Evolutionary conservation across 1,140 invertebrate species (phyloP).

Genomic region (Ladona fulva): DNA sequence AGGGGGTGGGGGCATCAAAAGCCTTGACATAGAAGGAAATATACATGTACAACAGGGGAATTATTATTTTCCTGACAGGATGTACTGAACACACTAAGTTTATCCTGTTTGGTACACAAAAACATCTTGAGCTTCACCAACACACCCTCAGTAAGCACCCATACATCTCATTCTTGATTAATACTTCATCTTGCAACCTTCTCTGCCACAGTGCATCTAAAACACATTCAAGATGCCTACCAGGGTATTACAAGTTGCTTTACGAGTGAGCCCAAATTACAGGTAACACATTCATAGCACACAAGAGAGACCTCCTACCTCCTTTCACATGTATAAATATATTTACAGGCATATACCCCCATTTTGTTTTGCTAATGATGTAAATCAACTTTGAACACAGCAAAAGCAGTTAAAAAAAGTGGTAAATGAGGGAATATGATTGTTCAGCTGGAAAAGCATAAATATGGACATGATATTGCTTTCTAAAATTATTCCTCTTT

Average conservation of each 20-base stretch:
- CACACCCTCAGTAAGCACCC: background rate
- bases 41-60: background rate
- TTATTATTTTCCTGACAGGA: background rate
- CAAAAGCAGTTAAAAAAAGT: background rate
- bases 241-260: background rate
- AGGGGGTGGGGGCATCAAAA: background rate
- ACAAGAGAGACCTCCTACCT: slow-evolving; percentile 1
- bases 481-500: background rate
- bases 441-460: background rate
- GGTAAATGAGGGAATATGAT: background rate
- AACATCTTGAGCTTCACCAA: background rate
- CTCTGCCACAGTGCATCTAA: background rate
- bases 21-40: background rate
- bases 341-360: slow-evolving; percentile 1
- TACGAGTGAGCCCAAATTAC: background rate
- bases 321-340: slow-evolving; percentile 7
- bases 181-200: background rate
- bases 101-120: background rate
- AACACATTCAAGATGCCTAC: background rate
- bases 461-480: background rate
- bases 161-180: background rate
- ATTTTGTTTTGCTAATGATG: background rate
- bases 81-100: slow-evolving; percentile 5
- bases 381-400: background rate
- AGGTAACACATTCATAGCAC: slow-evolving; percentile 4